Evolutionary conservation across 2,113 vertebrate genomes (phyloP), one percentile per base, ranked within the genome.

Genomic region (Equus przewalskii): DNA sequence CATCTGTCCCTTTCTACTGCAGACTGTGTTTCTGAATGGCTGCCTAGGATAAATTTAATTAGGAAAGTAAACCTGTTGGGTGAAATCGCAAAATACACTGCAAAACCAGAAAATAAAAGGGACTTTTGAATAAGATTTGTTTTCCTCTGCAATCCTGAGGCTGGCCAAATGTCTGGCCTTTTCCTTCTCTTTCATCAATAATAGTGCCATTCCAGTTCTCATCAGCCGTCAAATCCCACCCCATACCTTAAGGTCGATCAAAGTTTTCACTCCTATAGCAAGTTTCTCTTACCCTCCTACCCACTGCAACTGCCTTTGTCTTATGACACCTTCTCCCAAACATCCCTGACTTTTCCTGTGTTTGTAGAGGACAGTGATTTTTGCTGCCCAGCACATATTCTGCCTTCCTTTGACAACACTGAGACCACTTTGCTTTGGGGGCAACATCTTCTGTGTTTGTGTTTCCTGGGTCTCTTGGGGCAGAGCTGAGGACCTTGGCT

Each of bases 1-100:
- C 97, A 97, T 96, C 97, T 97, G 96, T 96, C 67, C 85, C n/a
- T 51, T 91, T 60, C 62, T 19, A 46, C 13, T 26, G 62, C 3
- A 24, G 62, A 73, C 72, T 88, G 72, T 62, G 60, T 81, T 89
- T 96, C 72, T 93, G 96, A 96, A 96, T 83, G 82, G 86, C 33
- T 84, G 95, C 89, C 82, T 96, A 88, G 67, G n/a, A 94, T 86
- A 96, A 78, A 93, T 97, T 95, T 82, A 97, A 98, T 98, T 93
- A 97, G 95, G 88, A 89, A 87, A 94, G 64, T 33, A 93, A 96
- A 41, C 13, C 81, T 97, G 41, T 76, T 95, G 81, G 85, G 85
- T 26, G 30, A 89, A 94, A 97, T 91, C 30, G 93, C 54, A 97
- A 94, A 95, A 94, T 19, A 85, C n/a, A 70, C 5, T n/a, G 33